Percentiles rank a stretch among this genome's conserved stretches.
These are phyloP conservation scores for Caradrina clavipalpis DNA, from an alignment of 2,888 invertebrate genomes.

Conservation along the genomic window DNA sequence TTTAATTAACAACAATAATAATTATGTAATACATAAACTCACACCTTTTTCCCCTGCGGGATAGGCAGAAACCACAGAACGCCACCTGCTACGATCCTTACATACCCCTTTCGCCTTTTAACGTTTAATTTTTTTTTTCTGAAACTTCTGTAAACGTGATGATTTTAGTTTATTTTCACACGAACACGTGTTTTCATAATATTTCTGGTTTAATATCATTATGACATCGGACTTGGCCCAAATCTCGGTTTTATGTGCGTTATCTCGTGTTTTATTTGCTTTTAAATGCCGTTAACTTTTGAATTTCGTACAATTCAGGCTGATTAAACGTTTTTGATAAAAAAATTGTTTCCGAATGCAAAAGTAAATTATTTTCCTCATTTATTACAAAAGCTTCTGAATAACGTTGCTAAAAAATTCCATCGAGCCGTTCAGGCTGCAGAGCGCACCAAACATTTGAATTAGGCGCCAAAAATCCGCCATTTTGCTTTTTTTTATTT, in stretches of 20 bases:
- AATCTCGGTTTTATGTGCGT: constrained; percentile 26
- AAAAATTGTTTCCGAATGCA: neutral
- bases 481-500: too few relatives aligned
- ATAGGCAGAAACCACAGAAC: too few relatives aligned
- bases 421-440: too few relatives aligned
- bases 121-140: neutral
- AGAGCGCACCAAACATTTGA: too few relatives aligned
- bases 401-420: too few relatives aligned
- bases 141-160: neutral
- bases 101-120: too few relatives aligned
- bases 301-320: constrained; percentile 1
- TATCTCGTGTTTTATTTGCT: constrained; percentile 32
- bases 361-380: neutral
- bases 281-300: constrained; percentile 10
- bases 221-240: constrained; percentile 12
- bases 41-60: too few relatives aligned
- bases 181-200: constrained; percentile 23
- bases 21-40: too few relatives aligned
- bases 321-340: neutral
- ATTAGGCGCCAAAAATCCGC: too few relatives aligned
- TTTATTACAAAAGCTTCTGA: too few relatives aligned
- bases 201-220: constrained; percentile 7
- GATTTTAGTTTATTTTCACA: constrained; percentile 11
- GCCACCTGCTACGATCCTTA: too few relatives aligned
- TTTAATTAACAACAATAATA: neutral